Evolutionary conservation across 2,113 vertebrate genomes (phyloP).

Genomic region (Nycticebus coucang): DNA sequence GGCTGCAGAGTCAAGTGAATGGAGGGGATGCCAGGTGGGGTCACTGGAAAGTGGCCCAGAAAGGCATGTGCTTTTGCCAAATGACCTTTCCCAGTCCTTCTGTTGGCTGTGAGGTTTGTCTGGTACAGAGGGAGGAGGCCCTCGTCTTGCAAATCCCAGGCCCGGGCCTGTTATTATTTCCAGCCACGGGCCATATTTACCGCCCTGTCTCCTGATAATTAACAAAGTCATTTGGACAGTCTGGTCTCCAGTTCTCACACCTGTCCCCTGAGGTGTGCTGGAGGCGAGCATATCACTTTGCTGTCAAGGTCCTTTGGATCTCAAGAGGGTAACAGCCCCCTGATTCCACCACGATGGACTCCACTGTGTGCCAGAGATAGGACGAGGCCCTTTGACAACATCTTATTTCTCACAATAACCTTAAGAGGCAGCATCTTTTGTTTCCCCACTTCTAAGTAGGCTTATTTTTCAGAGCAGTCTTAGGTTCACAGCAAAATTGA

Average conservation of each 20-base stretch:
- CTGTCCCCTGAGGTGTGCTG: not conserved
- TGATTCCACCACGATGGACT: not conserved
- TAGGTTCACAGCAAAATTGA: not conserved
- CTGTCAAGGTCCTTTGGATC: not conserved
- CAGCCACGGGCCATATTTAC: not conserved
- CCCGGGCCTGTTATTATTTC: not conserved
- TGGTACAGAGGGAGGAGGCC: not conserved
- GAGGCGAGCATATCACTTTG: not conserved
- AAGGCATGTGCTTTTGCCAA: not conserved
- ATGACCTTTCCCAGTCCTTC: not conserved
- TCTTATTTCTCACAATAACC: not conserved
- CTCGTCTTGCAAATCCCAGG: not conserved
- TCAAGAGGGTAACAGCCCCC: not conserved
- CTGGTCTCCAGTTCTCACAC: not conserved
- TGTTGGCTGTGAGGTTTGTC: not conserved
- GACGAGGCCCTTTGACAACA: not conserved
- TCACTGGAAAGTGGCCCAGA: not conserved
- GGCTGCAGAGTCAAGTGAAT: accelerated
- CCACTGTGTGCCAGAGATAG: not conserved
- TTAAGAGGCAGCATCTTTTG: not conserved
- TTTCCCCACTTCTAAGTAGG: not conserved
- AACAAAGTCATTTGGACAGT: not conserved
- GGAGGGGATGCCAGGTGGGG: no score
- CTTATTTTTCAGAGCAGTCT: not conserved
- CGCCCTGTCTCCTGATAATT: not conserved